Evolutionary conservation across 2,113 vertebrate species (phyloP), one percentile per base, ranked within the genome.

Genomic region (Mus musculus): DNA sequence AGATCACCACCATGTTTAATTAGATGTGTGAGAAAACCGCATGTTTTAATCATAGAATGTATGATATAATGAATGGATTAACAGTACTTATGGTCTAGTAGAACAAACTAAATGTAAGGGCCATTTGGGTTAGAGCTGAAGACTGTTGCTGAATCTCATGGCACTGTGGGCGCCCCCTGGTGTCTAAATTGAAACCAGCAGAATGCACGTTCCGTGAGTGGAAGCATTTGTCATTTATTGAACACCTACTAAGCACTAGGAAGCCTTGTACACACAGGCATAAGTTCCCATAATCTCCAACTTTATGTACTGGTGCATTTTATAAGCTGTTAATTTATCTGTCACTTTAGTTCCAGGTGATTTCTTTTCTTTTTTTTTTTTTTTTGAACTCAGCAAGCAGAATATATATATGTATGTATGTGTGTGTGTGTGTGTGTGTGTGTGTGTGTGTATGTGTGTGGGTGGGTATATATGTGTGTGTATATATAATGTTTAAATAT

Each of bases 211-310:
- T 42, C 30, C 0, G 6, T 7, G 7, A 49, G 7, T 12, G 2
- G 36, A 88, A n/a, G 19, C 1, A 11, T 54, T 82, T 75, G 49
- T 42, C 4, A 4, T 89, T 97, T 97, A 96, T 76, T 96, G 91
- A 98, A 54, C 93, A 97, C 49, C 17, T 96, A 92, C 54, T 96
- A 91, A 13, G 24, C 39, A 30, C 88, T 49, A 81, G 28, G 19
- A 28, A 86, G 39, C 30, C n/a, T 71, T 80, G 7, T 9, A 71
- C 26, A 8, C 52, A 59, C 20, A 91, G 46, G 1, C 5, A 19
- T 11, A 73, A 2, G 1, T 78, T 86, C 77, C 85, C 56, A 13
- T 77, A 65, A 92, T 80, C 14, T 24, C 36, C 20, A 67, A 54
- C 76, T 28, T 16, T 88, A 12, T 88, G 26, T 20, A 42, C 0